A percentile compares a stretch with the other conserved stretches of the same genome.
Evolutionary conservation across 2,888 invertebrate genomes (phyloP).

Genomic region (Lycaena phlaeas): DNA sequence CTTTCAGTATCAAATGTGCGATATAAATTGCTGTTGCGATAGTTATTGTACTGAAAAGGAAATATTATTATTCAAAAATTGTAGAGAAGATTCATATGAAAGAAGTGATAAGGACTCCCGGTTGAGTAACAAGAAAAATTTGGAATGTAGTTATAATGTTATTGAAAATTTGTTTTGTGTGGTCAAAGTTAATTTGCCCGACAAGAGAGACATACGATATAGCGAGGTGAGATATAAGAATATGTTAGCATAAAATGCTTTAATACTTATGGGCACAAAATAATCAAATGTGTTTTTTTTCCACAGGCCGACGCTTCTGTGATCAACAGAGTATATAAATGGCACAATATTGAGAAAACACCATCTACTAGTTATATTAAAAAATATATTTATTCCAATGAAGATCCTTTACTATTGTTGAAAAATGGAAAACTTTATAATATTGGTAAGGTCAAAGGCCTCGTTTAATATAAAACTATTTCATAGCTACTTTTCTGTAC

Average conservation of each 20-base stretch:
- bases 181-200: slow-evolving; percentile 50
- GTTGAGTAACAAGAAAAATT: slow-evolving; percentile 22
- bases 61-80: slow-evolving; percentile 73
- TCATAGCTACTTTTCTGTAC: no score
- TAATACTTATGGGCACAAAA: not conserved
- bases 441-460: slow-evolving; percentile 33
- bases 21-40: slow-evolving; percentile 91
- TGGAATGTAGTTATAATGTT: slow-evolving; percentile 18
- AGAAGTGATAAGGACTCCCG: no score
- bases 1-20: slow-evolving; percentile 76
- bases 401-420: slow-evolving; percentile 46
- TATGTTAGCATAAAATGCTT: not conserved
- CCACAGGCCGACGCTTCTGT: slow-evolving; percentile 28
- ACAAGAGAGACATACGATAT: slow-evolving; percentile 12
- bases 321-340: slow-evolving; percentile 28
- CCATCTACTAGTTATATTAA: slow-evolving; percentile 26
- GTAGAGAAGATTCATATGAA: slow-evolving; percentile 37
- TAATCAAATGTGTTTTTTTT: slow-evolving; percentile 11
- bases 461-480: not conserved
- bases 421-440: slow-evolving; percentile 39
- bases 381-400: slow-evolving; percentile 33
- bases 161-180: slow-evolving; percentile 48
- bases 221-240: slow-evolving; percentile 1
- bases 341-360: slow-evolving; percentile 29
- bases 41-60: slow-evolving; percentile 77